Percentiles rank a stretch among this genome's conserved stretches.
These are phyloP conservation scores for Mesaphorura yosii DNA, from an alignment of 1,140 invertebrate genomes.

Conservation along the genomic window DNA sequence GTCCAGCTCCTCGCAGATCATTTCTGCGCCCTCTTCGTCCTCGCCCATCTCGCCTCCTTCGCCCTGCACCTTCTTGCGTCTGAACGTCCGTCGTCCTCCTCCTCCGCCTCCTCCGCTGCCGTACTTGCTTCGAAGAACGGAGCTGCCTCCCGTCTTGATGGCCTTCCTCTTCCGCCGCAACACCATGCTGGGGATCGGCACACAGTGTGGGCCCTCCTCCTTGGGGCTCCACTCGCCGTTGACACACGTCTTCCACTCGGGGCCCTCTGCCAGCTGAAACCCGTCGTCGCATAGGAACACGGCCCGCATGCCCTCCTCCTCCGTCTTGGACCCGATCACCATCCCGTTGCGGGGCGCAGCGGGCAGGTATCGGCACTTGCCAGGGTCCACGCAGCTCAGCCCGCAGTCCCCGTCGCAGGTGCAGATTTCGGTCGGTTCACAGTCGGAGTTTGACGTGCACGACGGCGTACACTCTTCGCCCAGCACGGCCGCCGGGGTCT, in stretches of 20 bases:
- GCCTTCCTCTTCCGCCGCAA: neutral
- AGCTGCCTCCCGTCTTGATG: constrained; percentile 17
- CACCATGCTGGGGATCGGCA: too few species aligned
- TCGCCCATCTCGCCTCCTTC: constrained; percentile 33
- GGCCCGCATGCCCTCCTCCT: constrained; percentile 87
- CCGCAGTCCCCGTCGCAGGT: too few species aligned
- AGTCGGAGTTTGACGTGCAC: too few species aligned
- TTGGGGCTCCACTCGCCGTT: constrained; percentile 56
- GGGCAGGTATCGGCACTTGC: constrained; percentile 77
- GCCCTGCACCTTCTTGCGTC: constrained; percentile 36
- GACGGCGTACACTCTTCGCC: too few species aligned
- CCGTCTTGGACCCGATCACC: constrained; percentile 88
- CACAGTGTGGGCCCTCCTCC: constrained; percentile 50
- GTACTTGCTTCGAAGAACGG: constrained; percentile 14
- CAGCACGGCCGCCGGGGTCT: too few species aligned
- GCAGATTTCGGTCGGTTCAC: too few species aligned
- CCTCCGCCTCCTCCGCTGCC: constrained; percentile 26
- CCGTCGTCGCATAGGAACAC: constrained; percentile 78
- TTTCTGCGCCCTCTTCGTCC: neutral
- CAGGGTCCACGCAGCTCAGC: too few species aligned
- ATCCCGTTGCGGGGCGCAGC: constrained; percentile 77
- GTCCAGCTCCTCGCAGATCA: neutral
- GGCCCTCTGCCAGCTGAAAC: constrained; percentile 43
- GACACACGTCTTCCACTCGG: constrained; percentile 83
- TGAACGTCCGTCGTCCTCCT: constrained; percentile 36